phyloP scores from a whole-genome alignment of 2,113 vertebrate genomes.

The Lycaon pictus region DNA sequence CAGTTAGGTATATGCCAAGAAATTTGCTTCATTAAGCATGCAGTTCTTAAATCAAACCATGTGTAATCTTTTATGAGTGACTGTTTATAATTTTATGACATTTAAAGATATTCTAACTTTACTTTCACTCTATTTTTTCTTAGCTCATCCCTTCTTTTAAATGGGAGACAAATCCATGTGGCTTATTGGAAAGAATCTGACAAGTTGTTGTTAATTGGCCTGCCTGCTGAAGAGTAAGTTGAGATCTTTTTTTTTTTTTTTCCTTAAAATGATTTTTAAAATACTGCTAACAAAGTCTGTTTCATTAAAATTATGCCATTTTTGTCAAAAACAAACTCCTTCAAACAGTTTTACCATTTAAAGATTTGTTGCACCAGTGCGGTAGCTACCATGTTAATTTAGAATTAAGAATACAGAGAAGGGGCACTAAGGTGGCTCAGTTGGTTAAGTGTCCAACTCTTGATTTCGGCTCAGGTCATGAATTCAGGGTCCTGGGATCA shows the following conservation, averaged over 20 bases:
- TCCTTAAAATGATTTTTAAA: slow-evolving; percentile 49
- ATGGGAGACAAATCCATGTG: slow-evolving; percentile 93
- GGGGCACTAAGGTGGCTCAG: too few relatives aligned
- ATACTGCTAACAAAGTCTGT: background rate
- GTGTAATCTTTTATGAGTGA: slow-evolving; percentile 34
- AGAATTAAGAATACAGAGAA: background rate
- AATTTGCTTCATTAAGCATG: slow-evolving; percentile 17
- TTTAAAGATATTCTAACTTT: slow-evolving; percentile 64
- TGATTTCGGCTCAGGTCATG: background rate
- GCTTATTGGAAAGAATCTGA: slow-evolving; percentile 96
- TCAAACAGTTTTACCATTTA: background rate
- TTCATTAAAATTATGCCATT: background rate
- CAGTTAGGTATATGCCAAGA: slow-evolving; percentile 50
- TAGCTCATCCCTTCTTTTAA: slow-evolving; percentile 94
- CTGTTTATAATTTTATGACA: slow-evolving; percentile 45
- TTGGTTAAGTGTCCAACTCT: background rate
- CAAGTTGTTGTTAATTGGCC: slow-evolving; percentile 93
- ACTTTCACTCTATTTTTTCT: slow-evolving; percentile 78
- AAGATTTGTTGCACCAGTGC: background rate
- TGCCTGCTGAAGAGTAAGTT: slow-evolving; percentile 95
- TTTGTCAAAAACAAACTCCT: background rate
- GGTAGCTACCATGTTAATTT: background rate
- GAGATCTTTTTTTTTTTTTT: slow-evolving; percentile 23
- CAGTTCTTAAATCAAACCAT: slow-evolving; percentile 32
- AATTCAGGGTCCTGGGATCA: background rate